Conservation (phyloP, 2,797 vertebrate species). For the Crenichthys baileyi region DNA sequence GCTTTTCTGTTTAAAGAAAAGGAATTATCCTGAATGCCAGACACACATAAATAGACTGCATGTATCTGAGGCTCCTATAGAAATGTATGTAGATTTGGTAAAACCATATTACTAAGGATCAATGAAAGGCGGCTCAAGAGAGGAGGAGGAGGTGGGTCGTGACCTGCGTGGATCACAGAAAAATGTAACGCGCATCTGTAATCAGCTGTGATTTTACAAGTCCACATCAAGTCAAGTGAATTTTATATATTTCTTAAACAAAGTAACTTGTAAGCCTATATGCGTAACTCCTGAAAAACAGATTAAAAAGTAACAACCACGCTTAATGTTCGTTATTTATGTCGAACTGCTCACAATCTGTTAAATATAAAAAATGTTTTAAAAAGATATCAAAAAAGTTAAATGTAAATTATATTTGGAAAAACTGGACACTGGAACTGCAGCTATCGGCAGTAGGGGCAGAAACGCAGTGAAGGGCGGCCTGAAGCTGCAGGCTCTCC, state of each 20-base stretch:
- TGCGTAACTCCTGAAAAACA: not conserved
- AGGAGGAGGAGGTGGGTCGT: conserved; percentile 20
- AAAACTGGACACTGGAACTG: not conserved
- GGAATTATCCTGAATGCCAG: conserved; percentile 23
- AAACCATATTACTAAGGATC: not conserved
- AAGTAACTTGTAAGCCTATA: not conserved
- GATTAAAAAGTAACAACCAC: not conserved
- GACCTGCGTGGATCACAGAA: conserved; percentile 41
- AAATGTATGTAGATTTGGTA: not conserved
- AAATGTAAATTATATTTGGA: not conserved
- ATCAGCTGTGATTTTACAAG: conserved; percentile 1
- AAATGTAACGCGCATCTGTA: not conserved
- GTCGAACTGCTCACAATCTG: not conserved
- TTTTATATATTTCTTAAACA: not conserved
- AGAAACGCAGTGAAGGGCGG: conserved; percentile 18
- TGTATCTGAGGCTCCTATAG: not conserved
- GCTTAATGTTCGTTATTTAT: not conserved
- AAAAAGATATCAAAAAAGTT: not conserved
- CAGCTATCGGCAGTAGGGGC: not conserved
- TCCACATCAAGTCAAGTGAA: not conserved
- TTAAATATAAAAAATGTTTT: not conserved
- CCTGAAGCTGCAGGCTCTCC: conserved; percentile 37
- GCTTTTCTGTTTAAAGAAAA: conserved; percentile 42
- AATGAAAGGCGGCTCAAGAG: not conserved
- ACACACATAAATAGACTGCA: not conserved